Conservation (phyloP, 2,888 invertebrate genomes). For the Lucinisca nassula region DNA sequence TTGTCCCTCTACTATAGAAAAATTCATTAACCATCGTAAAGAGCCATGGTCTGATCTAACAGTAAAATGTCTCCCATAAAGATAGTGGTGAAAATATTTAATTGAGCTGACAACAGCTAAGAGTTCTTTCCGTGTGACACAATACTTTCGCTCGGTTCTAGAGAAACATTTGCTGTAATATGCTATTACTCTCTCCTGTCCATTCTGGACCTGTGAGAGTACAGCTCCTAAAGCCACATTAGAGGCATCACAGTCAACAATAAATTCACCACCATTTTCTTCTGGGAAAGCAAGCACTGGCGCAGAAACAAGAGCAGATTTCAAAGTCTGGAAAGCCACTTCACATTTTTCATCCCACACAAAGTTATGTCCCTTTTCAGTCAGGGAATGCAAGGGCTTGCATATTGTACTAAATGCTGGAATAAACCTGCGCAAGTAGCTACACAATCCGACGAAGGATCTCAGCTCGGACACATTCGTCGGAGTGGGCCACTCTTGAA, state of each 20-base stretch:
- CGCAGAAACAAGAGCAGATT: too few relatives aligned
- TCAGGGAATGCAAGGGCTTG: too few relatives aligned
- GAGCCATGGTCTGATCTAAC: conserved; percentile 15
- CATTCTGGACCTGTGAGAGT: conserved; percentile 64
- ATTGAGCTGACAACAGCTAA: conserved; percentile 65
- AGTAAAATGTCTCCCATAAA: conserved; percentile 4
- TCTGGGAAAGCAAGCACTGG: conserved; percentile 61
- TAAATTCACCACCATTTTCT: conserved; percentile 41
- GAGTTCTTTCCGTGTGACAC: conserved; percentile 61
- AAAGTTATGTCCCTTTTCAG: too few relatives aligned
- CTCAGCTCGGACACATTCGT: conserved; percentile 34
- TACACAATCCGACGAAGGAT: conserved; percentile 45
- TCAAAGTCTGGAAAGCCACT: too few relatives aligned
- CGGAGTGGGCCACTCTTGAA: conserved; percentile 34
- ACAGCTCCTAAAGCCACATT: conserved; percentile 65
- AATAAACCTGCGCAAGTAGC: conserved; percentile 52
- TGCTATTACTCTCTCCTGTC: conserved; percentile 65
- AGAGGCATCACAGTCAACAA: conserved; percentile 73
- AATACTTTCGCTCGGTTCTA: conserved; percentile 59
- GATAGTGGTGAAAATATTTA: conserved; percentile 24
- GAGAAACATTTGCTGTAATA: conserved; percentile 54
- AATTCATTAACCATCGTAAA: not conserved
- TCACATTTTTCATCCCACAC: conserved; percentile 25
- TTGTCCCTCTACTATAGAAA: not conserved
- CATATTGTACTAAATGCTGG: conserved; percentile 12